A percentile compares a stretch with the other conserved stretches of the same genome.
Evolutionary conservation across 2,113 vertebrate species (phyloP).

Genomic region (Lepisosteus oculatus): DNA sequence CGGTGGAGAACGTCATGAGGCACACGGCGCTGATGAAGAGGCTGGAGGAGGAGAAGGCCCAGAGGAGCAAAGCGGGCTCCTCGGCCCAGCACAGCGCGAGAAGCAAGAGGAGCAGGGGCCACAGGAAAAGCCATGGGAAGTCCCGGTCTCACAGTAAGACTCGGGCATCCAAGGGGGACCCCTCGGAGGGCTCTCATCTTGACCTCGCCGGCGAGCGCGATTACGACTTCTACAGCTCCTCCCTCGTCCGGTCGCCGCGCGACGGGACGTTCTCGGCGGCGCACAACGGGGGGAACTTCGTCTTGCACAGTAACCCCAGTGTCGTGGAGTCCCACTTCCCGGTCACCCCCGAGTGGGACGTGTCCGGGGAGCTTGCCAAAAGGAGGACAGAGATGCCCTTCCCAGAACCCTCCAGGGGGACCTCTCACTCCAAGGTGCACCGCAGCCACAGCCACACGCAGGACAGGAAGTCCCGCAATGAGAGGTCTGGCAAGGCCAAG

Average conservation of each 20-base stretch:
- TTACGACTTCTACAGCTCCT: conserved; percentile 82
- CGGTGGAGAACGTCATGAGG: conserved; percentile 92
- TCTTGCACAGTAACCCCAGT: conserved; percentile 87
- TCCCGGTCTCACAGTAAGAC: conserved; percentile 93
- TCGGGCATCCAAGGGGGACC: conserved; percentile 84
- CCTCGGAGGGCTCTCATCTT: conserved; percentile 83
- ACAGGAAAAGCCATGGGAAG: conserved; percentile 87
- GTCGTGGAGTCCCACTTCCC: conserved; percentile 91
- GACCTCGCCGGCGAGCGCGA: conserved; percentile 81
- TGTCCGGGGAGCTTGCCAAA: conserved; percentile 93
- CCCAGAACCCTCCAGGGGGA: conserved; percentile 90
- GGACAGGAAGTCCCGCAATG: conserved; percentile 89
- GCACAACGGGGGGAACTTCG: conserved; percentile 84
- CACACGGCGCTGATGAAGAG: conserved; percentile 98
- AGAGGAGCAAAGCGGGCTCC: conserved; percentile 85
- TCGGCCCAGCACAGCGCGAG: conserved; percentile 90
- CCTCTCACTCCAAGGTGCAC: conserved; percentile 91
- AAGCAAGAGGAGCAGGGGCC: conserved; percentile 85
- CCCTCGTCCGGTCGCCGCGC: conserved; percentile 78
- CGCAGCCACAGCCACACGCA: conserved; percentile 97
- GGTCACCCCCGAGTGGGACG: conserved; percentile 96
- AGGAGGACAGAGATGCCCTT: conserved; percentile 96
- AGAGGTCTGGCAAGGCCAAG: conserved; percentile 93
- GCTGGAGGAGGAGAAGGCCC: conserved; percentile 93
- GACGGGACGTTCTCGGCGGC: conserved; percentile 89